Base-by-base conservation (phyloP, 2,888 invertebrate species). In the Baccha elongata region DNA sequence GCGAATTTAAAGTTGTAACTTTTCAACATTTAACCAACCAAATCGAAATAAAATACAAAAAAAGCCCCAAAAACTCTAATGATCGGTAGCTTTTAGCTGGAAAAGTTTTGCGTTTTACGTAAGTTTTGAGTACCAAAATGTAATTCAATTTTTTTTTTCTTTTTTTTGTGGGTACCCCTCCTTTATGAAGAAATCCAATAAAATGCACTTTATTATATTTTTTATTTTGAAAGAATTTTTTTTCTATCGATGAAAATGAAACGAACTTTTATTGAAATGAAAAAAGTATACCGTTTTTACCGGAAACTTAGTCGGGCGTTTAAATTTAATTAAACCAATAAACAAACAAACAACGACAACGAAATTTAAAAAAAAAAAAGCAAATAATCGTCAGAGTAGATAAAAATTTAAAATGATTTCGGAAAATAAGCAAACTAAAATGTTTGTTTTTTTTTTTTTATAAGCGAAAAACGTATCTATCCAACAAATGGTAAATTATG, bases 401-500 rank as follows among this genome's bases (percentile, higher is more conserved):
- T 37, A 26, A 13, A 48, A 60, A 15, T 17, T 29, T 1, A 40
- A 44, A 48, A 35, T 15, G 11, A 53, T 19, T 37, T 40, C 13
- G 26, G 35, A 53, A 71, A 32, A 32, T n/a, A 80, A 67, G 32
- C 74, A 65, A 67, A 67, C 52, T 75, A 55, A 52, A 55, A 62
- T 32, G n/a, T 11, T 21, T 46, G 8, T 26, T 50, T 29, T 58
- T 58, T 40, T 58, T 58, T 58, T 42, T 19, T 48, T 48, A n/a
- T 11, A 44, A 67, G 26, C 40, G 67, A 42, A 48, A 71, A 76
- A 71, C 81, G 81, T 81, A 48, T 67, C 78, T 67, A 68, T 73
- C 78, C 67, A 73, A 73, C 83, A 73, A 78, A 78, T 72, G 68
- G 64, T 83, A 83, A 58, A 37, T 72, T 73, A 73, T 83, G 78